phyloP scores from a whole-genome alignment of 2,113 vertebrate genomes.

The Lophochroa leadbeateri region DNA sequence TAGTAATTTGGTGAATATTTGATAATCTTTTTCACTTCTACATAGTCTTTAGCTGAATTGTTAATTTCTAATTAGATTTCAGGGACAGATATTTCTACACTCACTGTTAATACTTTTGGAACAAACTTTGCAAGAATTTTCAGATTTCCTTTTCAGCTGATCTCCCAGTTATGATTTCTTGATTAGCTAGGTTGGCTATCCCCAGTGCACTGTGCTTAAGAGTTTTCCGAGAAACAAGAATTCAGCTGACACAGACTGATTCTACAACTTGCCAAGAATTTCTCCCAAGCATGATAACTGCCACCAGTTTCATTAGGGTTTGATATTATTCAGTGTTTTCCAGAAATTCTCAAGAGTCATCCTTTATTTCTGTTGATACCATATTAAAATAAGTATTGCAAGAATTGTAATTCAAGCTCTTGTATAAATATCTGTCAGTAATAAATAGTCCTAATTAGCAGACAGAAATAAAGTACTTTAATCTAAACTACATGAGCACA shows the following conservation, averaged over 20 bases:
- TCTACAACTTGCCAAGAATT: background rate
- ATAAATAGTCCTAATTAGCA: slow-evolving; percentile 56
- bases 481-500: background rate
- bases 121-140: background rate
- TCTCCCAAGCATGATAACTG: background rate
- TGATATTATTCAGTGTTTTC: background rate
- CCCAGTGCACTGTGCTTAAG: background rate
- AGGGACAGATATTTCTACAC: background rate
- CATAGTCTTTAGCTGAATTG: background rate
- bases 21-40: background rate
- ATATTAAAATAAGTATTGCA: background rate
- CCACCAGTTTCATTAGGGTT: background rate
- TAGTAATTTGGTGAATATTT: background rate
- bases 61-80: background rate
- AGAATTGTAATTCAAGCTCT: slow-evolving; percentile 10
- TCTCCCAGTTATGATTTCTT: background rate
- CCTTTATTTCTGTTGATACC: background rate
- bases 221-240: background rate
- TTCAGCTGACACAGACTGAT: background rate
- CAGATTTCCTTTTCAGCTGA: background rate
- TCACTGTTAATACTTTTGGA: background rate
- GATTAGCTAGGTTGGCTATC: background rate
- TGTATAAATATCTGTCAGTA: background rate
- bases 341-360: background rate
- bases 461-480: slow-evolving; percentile 40